Evolutionary conservation across 2,888 invertebrate genomes (phyloP), one percentile per base, ranked within the genome.

Genomic region (Eilema griseolum): DNA sequence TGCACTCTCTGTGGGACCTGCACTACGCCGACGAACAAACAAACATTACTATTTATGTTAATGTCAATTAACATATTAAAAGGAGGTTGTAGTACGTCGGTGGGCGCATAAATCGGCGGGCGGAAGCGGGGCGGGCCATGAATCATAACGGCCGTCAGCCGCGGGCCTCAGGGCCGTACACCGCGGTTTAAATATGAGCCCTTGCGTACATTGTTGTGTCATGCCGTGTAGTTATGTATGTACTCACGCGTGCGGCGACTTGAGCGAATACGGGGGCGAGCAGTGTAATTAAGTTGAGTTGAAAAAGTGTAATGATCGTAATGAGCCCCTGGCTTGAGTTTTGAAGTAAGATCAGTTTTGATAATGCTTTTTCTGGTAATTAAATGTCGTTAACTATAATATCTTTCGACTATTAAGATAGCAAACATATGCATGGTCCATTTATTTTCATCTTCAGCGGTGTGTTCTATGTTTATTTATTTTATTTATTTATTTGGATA

Each of bases 31-130:
- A n/a, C n/a, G 75, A 76, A 72, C 77, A 80, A 78, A 78, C 78
- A 80, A 79, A 80, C 81, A 81, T 81, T 74, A 81, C 76, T 81
- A 81, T 82, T 77, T 76, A 82, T 80, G 82, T 80, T 76, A 82
- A 82, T 79, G 76, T 70, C 79, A 79, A 82, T 82, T 82, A 82
- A 82, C 83, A 83, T 82, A 80, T 80, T 79, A 78, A 79, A 83
- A 83, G 81, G 75, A 78, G 81, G 70, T 69, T 67, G 72, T 69
- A 75, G 70, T 73, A 77, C 71, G 75, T 73, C 70, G 76, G 73
- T 73, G 66, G 75, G 70, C 70, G 70, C 81, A 80, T 83, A 82
- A 77, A 79, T 79, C 82, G 80, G 72, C 63, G 64, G 67, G 62
- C 83, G 81, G 83, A 82, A 83, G 75, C 73, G 69, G 56, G 52